Evolutionary conservation across 2,113 vertebrate genomes (phyloP), one percentile per base, ranked within the genome.

Genomic region (Lampris incognitus): DNA sequence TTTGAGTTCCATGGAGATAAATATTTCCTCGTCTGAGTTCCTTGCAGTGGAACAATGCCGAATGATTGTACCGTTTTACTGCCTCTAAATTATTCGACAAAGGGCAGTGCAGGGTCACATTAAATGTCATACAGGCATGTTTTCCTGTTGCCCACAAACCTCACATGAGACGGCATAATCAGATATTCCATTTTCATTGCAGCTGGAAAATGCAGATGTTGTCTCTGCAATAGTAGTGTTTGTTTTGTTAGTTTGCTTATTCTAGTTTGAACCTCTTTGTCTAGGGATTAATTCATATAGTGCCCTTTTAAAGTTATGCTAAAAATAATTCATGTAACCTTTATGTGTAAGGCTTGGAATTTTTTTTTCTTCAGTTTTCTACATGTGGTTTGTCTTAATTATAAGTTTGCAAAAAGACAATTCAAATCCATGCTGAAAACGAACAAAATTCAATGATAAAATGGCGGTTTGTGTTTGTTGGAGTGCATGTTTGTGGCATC

Each of bases 1-100:
- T 75, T 64, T 36, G 37, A 46, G 60, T 70, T 77, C 24, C 41
- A n/a, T 1, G 0, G 24, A 66, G 66, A 81, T 46, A 0, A 2
- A 69, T 76, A 67, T 69, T 81, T 81, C 61, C 66, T 56, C 63
- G 38, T 56, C 46, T 13, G 24, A 40, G 46, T 79, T 88, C 40
- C 62, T 76, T 8, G 7, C 63, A 60, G 64, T 83, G 65, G 48
- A 62, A 71, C 70, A 64, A 74, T 55, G 55, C 5, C 9, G 44
- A 76, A 56, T 10, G 51, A 67, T 41, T 59, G 58, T 36, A 56
- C 9, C 50, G 40, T 72, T 44, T 58, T 4, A 39, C 40, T 67
- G 69, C 52, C 70, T 68, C 49, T 9, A 64, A 63, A 76, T 71
- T 42, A 73, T 62, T 78, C 46, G 55, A 74, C 49, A 71, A 55